Conservation (phyloP, 2,888 invertebrate species). For the Acleris emargana region DNA sequence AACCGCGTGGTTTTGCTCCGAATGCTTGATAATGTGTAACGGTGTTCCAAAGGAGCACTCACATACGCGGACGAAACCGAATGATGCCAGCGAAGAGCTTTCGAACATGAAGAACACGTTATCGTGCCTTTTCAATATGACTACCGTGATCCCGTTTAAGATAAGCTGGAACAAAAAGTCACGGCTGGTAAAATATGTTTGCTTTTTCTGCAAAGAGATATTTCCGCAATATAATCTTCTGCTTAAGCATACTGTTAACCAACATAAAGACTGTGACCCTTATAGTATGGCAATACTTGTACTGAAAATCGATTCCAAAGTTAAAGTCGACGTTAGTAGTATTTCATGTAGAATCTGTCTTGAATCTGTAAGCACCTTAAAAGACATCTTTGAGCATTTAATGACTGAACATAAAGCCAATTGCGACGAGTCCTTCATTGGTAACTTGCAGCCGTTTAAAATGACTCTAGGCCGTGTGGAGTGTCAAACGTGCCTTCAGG, state of each 20-base stretch:
- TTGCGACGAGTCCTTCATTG: background rate
- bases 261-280: background rate
- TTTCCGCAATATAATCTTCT: constrained; percentile 1
- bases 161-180: background rate
- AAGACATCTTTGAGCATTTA: constrained; percentile 8
- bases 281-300: background rate
- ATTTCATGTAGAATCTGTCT: constrained; percentile 5
- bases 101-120: background rate
- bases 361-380: background rate
- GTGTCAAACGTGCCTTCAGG: background rate
- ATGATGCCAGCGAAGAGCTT: background rate
- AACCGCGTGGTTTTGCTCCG: background rate
- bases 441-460: constrained; percentile 9
- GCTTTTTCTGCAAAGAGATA: constrained; percentile 9
- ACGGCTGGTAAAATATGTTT: background rate
- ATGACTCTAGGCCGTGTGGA: background rate
- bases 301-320: background rate
- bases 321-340: constrained; percentile 7
- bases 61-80: background rate
- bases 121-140: constrained; percentile 3
- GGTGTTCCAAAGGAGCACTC: background rate
- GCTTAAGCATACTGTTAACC: background rate
- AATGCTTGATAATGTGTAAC: constrained; percentile 2
- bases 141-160: constrained; percentile 7
- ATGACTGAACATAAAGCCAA: background rate